phyloP scores from a whole-genome alignment of 2,797 vertebrate genomes.

The Sebastes nivosus region DNA sequence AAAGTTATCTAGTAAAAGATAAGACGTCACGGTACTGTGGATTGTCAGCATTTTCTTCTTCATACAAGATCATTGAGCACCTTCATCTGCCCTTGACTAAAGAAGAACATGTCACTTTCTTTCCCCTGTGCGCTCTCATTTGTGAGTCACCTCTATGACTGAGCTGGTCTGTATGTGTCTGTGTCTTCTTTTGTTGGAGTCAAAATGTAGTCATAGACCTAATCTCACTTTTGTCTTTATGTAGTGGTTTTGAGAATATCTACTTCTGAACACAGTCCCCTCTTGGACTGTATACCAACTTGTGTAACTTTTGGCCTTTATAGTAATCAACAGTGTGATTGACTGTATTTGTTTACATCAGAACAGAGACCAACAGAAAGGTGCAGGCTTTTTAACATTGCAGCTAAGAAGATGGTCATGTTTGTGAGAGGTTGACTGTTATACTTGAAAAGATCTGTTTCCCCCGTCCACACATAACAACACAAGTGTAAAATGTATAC shows the following conservation, averaged over 20 bases:
- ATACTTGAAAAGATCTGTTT: neutral
- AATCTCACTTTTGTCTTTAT: neutral
- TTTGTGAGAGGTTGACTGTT: neutral
- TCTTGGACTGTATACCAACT: neutral
- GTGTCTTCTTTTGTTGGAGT: conserved; percentile 4
- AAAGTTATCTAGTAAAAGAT: neutral
- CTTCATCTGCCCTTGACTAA: neutral
- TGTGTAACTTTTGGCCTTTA: neutral
- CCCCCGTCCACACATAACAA: neutral
- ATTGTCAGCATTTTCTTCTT: conserved; percentile 6
- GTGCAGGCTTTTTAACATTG: neutral
- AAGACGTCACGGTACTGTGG: neutral
- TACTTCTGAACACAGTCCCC: neutral
- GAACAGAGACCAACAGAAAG: neutral
- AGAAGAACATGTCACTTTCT: neutral
- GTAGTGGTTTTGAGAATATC: neutral
- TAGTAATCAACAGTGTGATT: neutral
- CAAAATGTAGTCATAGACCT: conserved; percentile 1
- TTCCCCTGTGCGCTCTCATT: conserved; percentile 1
- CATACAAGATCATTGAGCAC: neutral
- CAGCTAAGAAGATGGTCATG: neutral
- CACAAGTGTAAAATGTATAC: neutral
- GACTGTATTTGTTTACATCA: neutral
- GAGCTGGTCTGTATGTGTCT: neutral
- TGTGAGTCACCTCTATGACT: conserved; percentile 30